Percentiles rank a stretch among this genome's conserved stretches.
These are phyloP conservation scores for Papilio gigon DNA, from an alignment of 2,888 invertebrate species.

Conservation along the genomic window DNA sequence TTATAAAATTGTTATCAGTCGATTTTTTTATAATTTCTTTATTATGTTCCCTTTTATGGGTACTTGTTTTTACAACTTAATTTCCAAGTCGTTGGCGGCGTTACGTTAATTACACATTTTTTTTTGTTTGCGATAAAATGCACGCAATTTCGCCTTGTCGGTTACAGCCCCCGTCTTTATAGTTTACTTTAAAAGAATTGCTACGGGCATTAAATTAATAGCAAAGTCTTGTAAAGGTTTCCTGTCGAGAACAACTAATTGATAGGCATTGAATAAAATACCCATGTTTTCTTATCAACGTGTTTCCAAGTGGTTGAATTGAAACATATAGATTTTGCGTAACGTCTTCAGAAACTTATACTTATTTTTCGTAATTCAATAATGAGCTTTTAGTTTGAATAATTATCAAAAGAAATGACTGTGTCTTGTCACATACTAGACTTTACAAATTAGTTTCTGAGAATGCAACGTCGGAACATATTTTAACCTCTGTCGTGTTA, in stretches of 20 bases:
- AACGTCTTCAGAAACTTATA: neutral
- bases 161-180: slow-evolving; percentile 53
- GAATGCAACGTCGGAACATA: neutral
- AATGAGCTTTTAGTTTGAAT: neutral
- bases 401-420: neutral
- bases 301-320: neutral
- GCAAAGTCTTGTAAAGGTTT: slow-evolving; percentile 7
- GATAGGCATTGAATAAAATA: neutral
- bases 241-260: slow-evolving; percentile 1
- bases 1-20: too few species aligned
- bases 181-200: slow-evolving; percentile 58
- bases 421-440: neutral
- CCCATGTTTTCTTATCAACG: neutral
- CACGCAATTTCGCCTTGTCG: slow-evolving; percentile 55
- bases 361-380: neutral
- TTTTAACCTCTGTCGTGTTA: neutral
- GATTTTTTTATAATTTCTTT: slow-evolving; percentile 29
- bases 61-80: slow-evolving; percentile 37
- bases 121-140: slow-evolving; percentile 46
- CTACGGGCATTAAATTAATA: slow-evolving; percentile 59
- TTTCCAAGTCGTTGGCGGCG: slow-evolving; percentile 37
- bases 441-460: neutral
- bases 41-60: slow-evolving; percentile 24
- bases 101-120: slow-evolving; percentile 42
- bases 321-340: neutral